Base-by-base conservation (phyloP, 1,140 invertebrate species). In the Akabosia matsudoensis region DNA sequence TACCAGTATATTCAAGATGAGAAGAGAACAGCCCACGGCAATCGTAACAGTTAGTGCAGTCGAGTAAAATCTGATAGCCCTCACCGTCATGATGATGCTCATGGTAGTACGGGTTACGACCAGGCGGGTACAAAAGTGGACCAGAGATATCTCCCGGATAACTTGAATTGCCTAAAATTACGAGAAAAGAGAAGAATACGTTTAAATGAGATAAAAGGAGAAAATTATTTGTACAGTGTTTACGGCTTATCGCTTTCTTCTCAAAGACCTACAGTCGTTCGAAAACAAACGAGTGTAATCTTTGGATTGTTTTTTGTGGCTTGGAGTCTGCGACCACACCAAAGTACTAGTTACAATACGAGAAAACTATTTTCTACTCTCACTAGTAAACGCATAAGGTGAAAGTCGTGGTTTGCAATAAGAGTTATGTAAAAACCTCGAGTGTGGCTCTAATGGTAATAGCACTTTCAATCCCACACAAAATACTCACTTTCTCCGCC, bases 1-100 rank as follows among this genome's bases (percentile, higher is more conserved):
- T 80, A 97, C 94, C 16, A 97, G 83, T 22, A 88, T 79, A 79
- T 89, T 89, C 0, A 89, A 82, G 28, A 88, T 84, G 1, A 89
- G 83, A 18, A 89, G 82, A 10, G 86, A 86, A 76, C 86, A 87
- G 0, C 88, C 88, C 56, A 89, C 84, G 0, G 87, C 86, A 33
- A 88, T 85, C 0, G 87, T 88, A 4, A 88, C 81, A 73, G 83
- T 84, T 14, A 88, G 83, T 1, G 84, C 84, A 0, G 85, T 85
- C 0, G 84, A 85, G 79, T 85, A 85, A 4, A n/a, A 82, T 24
- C 76, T 78, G 1, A 74, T 67, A 71, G 75, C 79, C 33, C 24
- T 34, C 26, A 24, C 30, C 22, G 30, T 54, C 33, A 72, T 37
- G 64, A 24, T 45, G 33, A 72, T 70, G 67, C 14, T 33, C 28